These are phyloP conservation scores for Balearica regulorum DNA, from an alignment of 2,797 vertebrate genomes.

Conservation along the genomic window DNA sequence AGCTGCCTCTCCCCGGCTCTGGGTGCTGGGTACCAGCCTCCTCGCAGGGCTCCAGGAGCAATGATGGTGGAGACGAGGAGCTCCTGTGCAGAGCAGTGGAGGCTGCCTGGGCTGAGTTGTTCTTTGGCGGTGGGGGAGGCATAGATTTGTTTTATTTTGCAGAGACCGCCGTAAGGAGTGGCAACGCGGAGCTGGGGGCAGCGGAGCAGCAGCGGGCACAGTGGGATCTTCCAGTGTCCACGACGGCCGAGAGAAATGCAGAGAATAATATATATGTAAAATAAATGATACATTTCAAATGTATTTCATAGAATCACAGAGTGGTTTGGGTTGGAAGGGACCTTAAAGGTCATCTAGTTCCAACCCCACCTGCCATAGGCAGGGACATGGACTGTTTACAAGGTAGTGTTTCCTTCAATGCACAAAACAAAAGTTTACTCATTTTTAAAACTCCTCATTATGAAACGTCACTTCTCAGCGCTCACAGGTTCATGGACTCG, in stretches of 20 bases:
- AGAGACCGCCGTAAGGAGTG: neutral
- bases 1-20: no score
- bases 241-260: accelerated
- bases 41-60: accelerated
- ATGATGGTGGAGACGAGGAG: neutral
- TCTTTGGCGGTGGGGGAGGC: accelerated
- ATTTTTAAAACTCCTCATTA: neutral
- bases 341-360: no score
- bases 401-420: neutral
- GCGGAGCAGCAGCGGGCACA: neutral
- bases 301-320: neutral
- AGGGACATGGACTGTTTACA: no score
- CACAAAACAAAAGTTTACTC: neutral
- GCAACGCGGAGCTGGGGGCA: neutral
- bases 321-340: no score
- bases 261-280: neutral
- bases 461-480: neutral
- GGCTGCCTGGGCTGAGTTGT: neutral
- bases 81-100: accelerated
- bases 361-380: no score
- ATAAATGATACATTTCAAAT: neutral
- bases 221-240: neutral
- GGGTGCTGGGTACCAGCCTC: neutral
- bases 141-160: neutral
- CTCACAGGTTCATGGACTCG: neutral